Percentiles rank a stretch among this genome's conserved stretches.
phyloP scores from a whole-genome alignment of 2,797 vertebrate genomes.

The Carapus acus region DNA sequence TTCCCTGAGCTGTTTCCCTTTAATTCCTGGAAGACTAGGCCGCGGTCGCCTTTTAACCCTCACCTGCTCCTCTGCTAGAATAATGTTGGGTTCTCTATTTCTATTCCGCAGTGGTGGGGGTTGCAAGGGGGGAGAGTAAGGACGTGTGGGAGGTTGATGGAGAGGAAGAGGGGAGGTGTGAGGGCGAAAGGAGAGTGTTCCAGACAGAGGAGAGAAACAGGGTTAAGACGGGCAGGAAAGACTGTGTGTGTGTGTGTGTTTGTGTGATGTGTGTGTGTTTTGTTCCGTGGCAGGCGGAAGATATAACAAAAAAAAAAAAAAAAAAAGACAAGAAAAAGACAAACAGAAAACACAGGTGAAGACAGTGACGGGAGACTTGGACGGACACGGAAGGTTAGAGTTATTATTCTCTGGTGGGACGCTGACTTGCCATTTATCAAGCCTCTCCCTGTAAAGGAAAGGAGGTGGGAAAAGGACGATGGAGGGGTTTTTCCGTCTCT shows the following conservation, averaged over 20 bases:
- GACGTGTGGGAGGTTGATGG: slow-evolving; percentile 32
- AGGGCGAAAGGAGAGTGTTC: slow-evolving; percentile 37
- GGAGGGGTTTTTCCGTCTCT: slow-evolving; percentile 36
- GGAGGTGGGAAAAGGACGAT: slow-evolving; percentile 32
- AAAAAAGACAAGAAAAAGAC: slow-evolving; percentile 50
- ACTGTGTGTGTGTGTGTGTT: slow-evolving; percentile 20
- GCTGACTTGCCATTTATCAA: slow-evolving; percentile 68
- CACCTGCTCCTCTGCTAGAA: slow-evolving; percentile 67
- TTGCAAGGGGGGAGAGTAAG: background rate
- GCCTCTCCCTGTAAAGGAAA: slow-evolving; percentile 52
- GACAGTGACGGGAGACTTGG: slow-evolving; percentile 45
- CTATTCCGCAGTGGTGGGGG: slow-evolving; percentile 35
- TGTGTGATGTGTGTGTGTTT: slow-evolving; percentile 18
- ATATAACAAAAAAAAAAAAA: slow-evolving; percentile 18
- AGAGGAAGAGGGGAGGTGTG: slow-evolving; percentile 23
- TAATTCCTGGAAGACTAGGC: slow-evolving; percentile 72
- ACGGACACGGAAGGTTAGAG: slow-evolving; percentile 51
- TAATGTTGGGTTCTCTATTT: slow-evolving; percentile 64
- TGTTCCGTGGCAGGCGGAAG: slow-evolving; percentile 24
- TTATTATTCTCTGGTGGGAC: slow-evolving; percentile 64
- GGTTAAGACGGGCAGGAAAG: slow-evolving; percentile 49
- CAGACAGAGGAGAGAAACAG: slow-evolving; percentile 45
- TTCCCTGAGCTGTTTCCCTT: slow-evolving; percentile 66
- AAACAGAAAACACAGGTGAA: slow-evolving; percentile 53
- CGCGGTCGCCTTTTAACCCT: slow-evolving; percentile 69